Conservation (phyloP, 2,797 vertebrate species). For the Trematomus bernacchii region DNA sequence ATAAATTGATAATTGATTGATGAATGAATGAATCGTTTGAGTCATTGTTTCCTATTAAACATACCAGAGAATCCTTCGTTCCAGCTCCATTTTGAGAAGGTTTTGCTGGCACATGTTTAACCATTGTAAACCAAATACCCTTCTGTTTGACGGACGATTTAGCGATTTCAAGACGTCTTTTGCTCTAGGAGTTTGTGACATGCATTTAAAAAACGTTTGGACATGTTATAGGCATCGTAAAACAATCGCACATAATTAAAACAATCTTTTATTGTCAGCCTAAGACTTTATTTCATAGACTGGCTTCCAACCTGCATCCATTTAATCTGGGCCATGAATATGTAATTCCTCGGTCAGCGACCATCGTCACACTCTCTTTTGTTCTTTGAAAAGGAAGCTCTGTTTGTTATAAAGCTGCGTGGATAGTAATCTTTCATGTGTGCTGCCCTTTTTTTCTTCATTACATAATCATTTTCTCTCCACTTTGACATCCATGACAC, state of each 20-base stretch:
- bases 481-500: not conserved
- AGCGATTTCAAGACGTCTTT: not conserved
- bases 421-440: not conserved
- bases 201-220: not conserved
- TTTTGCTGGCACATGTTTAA: no score
- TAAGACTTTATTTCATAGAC: not conserved
- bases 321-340: not conserved
- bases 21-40: no score
- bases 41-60: no score
- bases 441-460: not conserved
- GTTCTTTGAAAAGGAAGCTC: not conserved
- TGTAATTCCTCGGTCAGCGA: not conserved
- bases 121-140: not conserved
- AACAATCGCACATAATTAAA: not conserved
- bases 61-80: no score
- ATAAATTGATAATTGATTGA: not conserved
- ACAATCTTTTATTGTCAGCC: not conserved
- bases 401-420: not conserved
- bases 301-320: not conserved
- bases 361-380: not conserved
- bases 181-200: not conserved
- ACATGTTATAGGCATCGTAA: not conserved
- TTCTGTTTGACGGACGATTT: not conserved
- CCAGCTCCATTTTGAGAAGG: no score
- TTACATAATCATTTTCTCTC: conserved; percentile 5